A percentile compares a stretch with the other conserved stretches of the same genome.
Evolutionary conservation across 2,797 vertebrate species (phyloP).

Genomic region (Balearica regulorum): DNA sequence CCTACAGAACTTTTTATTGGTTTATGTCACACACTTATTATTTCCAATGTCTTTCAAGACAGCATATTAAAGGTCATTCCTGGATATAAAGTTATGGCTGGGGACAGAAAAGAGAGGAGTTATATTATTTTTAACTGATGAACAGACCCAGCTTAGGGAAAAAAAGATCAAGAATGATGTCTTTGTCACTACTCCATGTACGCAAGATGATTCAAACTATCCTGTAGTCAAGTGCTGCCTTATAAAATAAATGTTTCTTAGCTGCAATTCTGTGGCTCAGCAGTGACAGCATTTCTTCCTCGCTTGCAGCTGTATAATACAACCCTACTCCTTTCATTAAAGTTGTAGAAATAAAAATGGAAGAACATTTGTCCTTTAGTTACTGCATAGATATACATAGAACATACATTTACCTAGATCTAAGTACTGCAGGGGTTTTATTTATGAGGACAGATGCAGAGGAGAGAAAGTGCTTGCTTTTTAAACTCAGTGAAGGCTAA

Average conservation of each 20-base stretch:
- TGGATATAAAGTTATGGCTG: background rate
- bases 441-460: background rate
- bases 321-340: background rate
- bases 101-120: background rate
- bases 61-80: constrained; percentile 10
- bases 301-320: background rate
- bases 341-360: background rate
- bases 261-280: background rate
- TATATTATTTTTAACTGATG: background rate
- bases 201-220: background rate
- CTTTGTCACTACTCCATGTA: background rate
- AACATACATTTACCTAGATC: background rate
- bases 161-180: background rate
- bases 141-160: background rate
- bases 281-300: background rate
- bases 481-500: background rate
- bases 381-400: background rate
- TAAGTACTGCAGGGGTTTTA: background rate
- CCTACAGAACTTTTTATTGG: background rate
- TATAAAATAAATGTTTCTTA: background rate
- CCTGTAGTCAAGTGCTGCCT: background rate
- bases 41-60: background rate
- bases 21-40: background rate
- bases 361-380: background rate
- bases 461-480: background rate